Evolutionary conservation across 2,797 vertebrate genomes (phyloP).

Genomic region (Acrocephalus scirpaceus): DNA sequence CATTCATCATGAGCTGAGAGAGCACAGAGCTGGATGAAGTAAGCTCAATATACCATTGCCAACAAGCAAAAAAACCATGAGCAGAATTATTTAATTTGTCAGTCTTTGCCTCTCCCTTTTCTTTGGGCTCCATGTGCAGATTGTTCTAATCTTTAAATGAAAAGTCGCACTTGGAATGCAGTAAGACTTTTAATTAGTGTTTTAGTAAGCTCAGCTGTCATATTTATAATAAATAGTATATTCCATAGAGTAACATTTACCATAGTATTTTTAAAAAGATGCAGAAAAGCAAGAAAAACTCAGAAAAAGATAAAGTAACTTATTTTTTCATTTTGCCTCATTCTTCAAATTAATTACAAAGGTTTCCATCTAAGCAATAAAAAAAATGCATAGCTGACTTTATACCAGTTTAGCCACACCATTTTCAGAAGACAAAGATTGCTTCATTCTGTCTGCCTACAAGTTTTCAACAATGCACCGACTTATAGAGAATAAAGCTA

Average conservation of each 20-base stretch:
- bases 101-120: not conserved
- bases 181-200: not conserved
- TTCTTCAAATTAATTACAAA: not conserved
- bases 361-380: not conserved
- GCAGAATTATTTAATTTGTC: not conserved
- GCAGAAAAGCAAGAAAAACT: not conserved
- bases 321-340: not conserved
- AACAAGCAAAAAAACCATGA: not conserved
- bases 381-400: not conserved
- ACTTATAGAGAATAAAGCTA: not conserved
- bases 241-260: not conserved
- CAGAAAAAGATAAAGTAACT: not conserved
- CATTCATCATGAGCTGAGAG: not conserved
- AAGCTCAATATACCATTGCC: not conserved
- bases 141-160: not conserved
- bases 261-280: not conserved
- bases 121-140: not conserved
- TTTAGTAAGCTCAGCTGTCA: not conserved
- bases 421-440: not conserved
- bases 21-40: not conserved
- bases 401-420: not conserved
- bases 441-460: not conserved
- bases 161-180: not conserved
- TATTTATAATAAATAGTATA: not conserved
- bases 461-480: not conserved